Base-by-base conservation (phyloP, 2,888 invertebrate genomes). In the Conistra vaccinii region DNA sequence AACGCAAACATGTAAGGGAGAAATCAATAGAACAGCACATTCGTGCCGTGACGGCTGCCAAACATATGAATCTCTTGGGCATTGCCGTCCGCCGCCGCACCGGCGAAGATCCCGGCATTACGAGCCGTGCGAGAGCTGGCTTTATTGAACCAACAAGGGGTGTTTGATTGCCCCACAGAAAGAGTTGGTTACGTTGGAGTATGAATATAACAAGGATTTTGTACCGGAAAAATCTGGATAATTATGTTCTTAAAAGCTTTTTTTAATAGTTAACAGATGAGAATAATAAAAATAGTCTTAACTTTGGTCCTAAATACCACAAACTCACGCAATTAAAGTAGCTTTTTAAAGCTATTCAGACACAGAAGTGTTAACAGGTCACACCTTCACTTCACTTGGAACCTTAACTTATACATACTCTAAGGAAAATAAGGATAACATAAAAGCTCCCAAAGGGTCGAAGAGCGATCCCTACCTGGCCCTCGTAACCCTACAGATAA, bases 121-220 rank as follows among this genome's bases (percentile, higher is more conserved):
- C 58, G 61, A 53, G 51, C 73, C 53, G 26, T 14, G 10, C 26
- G 57, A 69, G 61, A 67, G 53, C 67, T 26, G 42, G 80, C 80
- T 85, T 86, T 86, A 85, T 85, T 78, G 81, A 70, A 76, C 83
- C 84, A 84, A 83, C 83, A 84, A 83, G 81, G 80, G 81, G 73
- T 77, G 81, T 84, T 76, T 84, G 83, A 83, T 83, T 83, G 83
- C 73, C 63, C 57, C 55, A 32, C 65, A 69, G 68, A 85, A 86
- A 86, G 79, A 84, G 81, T 85, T 87, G 45, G 48, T 29, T 26
- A 23, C 26, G 23, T 55, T 29, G 0, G 32, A 71, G 83, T 80
- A 77, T 42, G 48, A 69, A 84, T 77, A 20, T 26, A 45, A 61
- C 69, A 53, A 53, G n/a, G 10, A 2, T 55, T 48, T 35, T 48